Conservation (phyloP, 2,797 vertebrate genomes). For the Acipenser transmontanus region DNA sequence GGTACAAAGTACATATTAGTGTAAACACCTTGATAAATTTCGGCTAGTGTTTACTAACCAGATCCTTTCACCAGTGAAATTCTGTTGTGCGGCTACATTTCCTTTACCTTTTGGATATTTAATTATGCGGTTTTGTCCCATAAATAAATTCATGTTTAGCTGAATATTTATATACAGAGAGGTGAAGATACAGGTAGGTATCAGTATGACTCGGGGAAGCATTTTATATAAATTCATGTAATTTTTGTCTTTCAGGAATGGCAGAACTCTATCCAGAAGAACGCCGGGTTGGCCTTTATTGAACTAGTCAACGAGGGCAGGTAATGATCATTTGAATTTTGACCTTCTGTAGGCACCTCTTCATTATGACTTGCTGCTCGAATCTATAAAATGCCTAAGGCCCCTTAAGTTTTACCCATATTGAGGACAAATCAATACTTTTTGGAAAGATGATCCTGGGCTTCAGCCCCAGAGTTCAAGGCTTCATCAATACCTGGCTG, state of each 20-base stretch:
- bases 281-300: slow-evolving; percentile 87
- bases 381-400: slow-evolving; percentile 25
- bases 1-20: too few relatives aligned
- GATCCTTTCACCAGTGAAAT: too few relatives aligned
- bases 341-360: slow-evolving; percentile 20
- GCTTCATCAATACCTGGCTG: slow-evolving; percentile 30
- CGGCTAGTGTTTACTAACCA: too few relatives aligned
- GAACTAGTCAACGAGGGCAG: slow-evolving; percentile 91
- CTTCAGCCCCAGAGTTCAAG: slow-evolving; percentile 25
- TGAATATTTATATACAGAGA: too few relatives aligned
- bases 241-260: slow-evolving; percentile 64
- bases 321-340: slow-evolving; percentile 45
- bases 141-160: too few relatives aligned
- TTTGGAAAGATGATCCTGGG: slow-evolving; percentile 9
- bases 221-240: slow-evolving; percentile 1
- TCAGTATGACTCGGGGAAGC: too few relatives aligned
- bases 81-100: too few relatives aligned
- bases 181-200: too few relatives aligned
- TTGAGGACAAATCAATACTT: slow-evolving; percentile 26
- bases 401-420: slow-evolving; percentile 15
- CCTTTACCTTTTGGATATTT: too few relatives aligned
- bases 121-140: too few relatives aligned
- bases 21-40: too few relatives aligned
- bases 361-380: slow-evolving; percentile 17
- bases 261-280: slow-evolving; percentile 96